Evolutionary conservation across 2,888 invertebrate species (phyloP).

Genomic region (Drosophila conformis): DNA sequence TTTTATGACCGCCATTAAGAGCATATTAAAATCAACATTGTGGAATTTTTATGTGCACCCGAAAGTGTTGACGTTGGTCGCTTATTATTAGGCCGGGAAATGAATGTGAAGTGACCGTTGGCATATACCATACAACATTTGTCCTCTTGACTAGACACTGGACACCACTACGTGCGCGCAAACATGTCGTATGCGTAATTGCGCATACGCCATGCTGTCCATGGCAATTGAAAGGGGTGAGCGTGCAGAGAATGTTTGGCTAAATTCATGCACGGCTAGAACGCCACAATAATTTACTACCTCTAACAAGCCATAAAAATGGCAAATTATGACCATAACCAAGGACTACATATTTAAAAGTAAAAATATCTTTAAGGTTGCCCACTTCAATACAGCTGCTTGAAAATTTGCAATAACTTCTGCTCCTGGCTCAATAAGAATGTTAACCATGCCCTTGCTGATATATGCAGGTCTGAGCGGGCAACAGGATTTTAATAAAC

Average conservation of each 20-base stretch:
- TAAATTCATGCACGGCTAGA: constrained; percentile 56
- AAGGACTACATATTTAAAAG: constrained; percentile 3
- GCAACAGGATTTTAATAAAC: not conserved
- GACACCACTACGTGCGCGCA: constrained; percentile 25
- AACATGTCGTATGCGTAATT: constrained; percentile 62
- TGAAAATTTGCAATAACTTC: not conserved
- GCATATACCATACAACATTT: constrained; percentile 18
- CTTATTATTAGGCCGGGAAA: constrained; percentile 46
- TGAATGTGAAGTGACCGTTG: constrained; percentile 29
- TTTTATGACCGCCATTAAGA: constrained; percentile 69
- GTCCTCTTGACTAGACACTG: constrained; percentile 27
- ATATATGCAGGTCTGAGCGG: not conserved
- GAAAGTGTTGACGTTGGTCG: constrained; percentile 31
- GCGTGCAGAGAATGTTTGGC: constrained; percentile 10
- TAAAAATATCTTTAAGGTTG: not conserved
- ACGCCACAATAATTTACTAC: constrained; percentile 60
- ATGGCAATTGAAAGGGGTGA: constrained; percentile 40
- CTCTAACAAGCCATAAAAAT: constrained; percentile 51
- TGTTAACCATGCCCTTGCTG: not conserved
- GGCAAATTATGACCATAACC: constrained; percentile 3
- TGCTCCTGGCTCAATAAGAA: not conserved
- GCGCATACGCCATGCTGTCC: constrained; percentile 47
- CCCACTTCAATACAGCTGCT: not conserved
- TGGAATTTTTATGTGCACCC: constrained; percentile 69
- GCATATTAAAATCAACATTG: constrained; percentile 69